Conservation (phyloP, 2,113 vertebrate species). For the Scomber colias region DNA sequence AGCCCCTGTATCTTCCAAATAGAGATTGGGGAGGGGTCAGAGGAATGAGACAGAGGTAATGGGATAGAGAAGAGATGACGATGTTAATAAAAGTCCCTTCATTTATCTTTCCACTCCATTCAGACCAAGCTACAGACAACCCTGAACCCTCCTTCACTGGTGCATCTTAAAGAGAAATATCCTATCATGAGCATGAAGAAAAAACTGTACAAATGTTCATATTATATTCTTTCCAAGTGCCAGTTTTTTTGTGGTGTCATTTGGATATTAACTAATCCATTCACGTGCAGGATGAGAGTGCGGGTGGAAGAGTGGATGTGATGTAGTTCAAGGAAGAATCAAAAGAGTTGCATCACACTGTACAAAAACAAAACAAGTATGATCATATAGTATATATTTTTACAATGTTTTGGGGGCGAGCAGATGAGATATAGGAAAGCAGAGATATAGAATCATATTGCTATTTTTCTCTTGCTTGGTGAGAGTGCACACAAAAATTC, state of each 20-base stretch:
- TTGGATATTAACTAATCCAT: slow-evolving; percentile 77
- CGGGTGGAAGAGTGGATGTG: slow-evolving; percentile 22
- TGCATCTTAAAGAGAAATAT: slow-evolving; percentile 75
- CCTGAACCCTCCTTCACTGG: slow-evolving; percentile 52
- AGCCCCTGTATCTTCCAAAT: slow-evolving; percentile 28
- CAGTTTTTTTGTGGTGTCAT: slow-evolving; percentile 78
- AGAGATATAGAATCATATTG: slow-evolving; percentile 41
- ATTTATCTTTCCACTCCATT: slow-evolving; percentile 53
- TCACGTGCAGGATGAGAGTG: slow-evolving; percentile 45
- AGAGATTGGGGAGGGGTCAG: slow-evolving; percentile 15
- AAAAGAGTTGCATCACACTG: slow-evolving; percentile 63
- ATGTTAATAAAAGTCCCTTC: slow-evolving; percentile 45
- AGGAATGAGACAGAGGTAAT: slow-evolving; percentile 8
- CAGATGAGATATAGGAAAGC: slow-evolving; percentile 42
- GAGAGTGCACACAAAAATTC: slow-evolving; percentile 25
- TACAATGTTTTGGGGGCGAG: slow-evolving; percentile 61
- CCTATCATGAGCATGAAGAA: slow-evolving; percentile 79
- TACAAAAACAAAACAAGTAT: slow-evolving; percentile 67
- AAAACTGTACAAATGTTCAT: slow-evolving; percentile 84
- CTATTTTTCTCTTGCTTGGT: slow-evolving; percentile 42
- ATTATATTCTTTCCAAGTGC: slow-evolving; percentile 83
- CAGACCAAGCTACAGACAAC: slow-evolving; percentile 34
- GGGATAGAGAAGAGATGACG: slow-evolving; percentile 24
- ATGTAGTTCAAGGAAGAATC: slow-evolving; percentile 37
- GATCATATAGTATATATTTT: slow-evolving; percentile 82